These are phyloP conservation scores for Neostethus bicornis DNA, from an alignment of 2,797 vertebrate species.

Conservation along the genomic window DNA sequence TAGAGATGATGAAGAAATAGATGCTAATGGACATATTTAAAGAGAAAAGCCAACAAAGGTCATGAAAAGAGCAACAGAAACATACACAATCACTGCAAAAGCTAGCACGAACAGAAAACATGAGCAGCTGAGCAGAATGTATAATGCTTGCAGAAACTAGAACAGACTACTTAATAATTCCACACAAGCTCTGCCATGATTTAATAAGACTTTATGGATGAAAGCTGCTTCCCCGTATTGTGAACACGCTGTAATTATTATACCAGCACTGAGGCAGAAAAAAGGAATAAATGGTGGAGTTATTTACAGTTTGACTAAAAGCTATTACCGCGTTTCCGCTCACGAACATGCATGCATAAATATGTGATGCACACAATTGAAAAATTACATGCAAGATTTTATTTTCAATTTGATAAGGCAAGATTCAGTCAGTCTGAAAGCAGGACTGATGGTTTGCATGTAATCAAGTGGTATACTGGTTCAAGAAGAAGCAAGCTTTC, in stretches of 20 bases:
- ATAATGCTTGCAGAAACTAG: conserved; percentile 26
- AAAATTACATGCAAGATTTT: conserved; percentile 4
- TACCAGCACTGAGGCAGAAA: conserved; percentile 25
- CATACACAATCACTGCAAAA: background rate
- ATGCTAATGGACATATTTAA: conserved; percentile 26
- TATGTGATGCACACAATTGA: background rate
- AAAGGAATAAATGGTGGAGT: conserved; percentile 2
- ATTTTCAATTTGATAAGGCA: conserved; percentile 10
- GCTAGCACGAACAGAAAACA: conserved; percentile 1
- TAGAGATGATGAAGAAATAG: conserved; percentile 8
- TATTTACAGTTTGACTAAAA: conserved; percentile 41
- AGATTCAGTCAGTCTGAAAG: conserved; percentile 45
- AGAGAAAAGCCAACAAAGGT: conserved; percentile 28
- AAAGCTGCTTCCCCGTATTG: conserved; percentile 27
- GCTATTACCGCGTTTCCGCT: conserved; percentile 33
- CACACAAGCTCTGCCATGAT: conserved; percentile 36
- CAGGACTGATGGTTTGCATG: conserved; percentile 53
- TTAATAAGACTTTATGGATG: conserved; percentile 59
- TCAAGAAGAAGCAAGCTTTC: conserved; percentile 22
- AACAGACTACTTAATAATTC: conserved; percentile 42
- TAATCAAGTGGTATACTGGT: conserved; percentile 26
- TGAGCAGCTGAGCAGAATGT: conserved; percentile 30
- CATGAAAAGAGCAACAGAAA: conserved; percentile 19
- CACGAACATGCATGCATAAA: conserved; percentile 6
- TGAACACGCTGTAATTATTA: conserved; percentile 30